phyloP scores from a whole-genome alignment of 2,113 vertebrate species.

The Marmota monax region DNA sequence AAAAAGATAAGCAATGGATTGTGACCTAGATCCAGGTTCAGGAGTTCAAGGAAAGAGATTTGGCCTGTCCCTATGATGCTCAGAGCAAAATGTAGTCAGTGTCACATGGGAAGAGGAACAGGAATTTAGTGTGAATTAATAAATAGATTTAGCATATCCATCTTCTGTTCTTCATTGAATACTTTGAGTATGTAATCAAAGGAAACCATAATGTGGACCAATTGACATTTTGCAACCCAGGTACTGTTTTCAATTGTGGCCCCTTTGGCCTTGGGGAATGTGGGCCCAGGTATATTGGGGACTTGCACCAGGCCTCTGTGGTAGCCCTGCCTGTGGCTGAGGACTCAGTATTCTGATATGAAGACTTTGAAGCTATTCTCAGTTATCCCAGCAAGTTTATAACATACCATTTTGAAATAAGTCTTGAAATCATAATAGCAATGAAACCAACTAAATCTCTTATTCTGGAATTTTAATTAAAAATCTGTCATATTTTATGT shows the following conservation, averaged over 20 bases:
- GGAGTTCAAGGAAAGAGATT: background rate
- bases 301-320: background rate
- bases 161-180: background rate
- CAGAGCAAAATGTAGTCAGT: background rate
- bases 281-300: background rate
- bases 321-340: background rate
- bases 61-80: background rate
- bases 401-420: background rate
- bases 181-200: background rate
- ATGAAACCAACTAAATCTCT: background rate
- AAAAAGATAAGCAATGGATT: background rate
- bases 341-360: background rate
- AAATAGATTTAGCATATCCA: background rate
- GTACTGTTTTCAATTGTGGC: background rate
- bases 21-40: background rate
- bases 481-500: background rate
- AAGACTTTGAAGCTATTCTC: background rate
- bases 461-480: background rate
- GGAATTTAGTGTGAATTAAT: background rate
- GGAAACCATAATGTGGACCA: background rate
- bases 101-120: background rate
- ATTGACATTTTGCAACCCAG: background rate
- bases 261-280: background rate
- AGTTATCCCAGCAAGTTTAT: background rate
- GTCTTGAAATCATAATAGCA: background rate